These are phyloP conservation scores for Oryctes rhinoceros DNA, from an alignment of 1,140 invertebrate species.

Conservation along the genomic window DNA sequence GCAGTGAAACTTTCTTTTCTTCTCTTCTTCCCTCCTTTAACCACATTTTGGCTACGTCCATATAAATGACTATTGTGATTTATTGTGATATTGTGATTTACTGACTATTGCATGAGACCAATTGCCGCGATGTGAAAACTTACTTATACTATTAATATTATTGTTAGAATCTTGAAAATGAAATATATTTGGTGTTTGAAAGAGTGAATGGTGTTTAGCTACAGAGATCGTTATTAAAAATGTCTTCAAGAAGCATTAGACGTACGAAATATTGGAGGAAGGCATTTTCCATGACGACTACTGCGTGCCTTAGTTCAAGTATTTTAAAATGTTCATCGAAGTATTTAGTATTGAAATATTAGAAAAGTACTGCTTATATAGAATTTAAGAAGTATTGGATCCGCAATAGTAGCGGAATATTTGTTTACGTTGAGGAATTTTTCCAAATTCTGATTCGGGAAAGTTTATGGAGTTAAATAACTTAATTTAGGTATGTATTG, in stretches of 20 bases:
- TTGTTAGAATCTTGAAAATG: not conserved
- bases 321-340: not conserved
- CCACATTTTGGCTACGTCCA: no score
- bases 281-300: not conserved
- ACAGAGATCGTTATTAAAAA: not conserved
- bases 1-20: no score
- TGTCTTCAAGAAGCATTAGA: not conserved
- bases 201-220: not conserved
- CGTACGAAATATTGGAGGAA: not conserved
- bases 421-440: no score
- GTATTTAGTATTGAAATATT: not conserved
- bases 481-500: no score
- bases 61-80: not conserved
- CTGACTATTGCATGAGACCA: no score
- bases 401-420: no score
- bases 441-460: no score
- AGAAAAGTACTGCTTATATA: no score
- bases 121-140: no score
- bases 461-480: no score
- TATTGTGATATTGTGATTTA: not conserved
- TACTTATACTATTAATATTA: not conserved
- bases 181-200: constrained; percentile 19
- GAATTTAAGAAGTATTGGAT: no score
- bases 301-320: not conserved
- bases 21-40: no score